Percentiles rank a stretch among this genome's conserved stretches.
phyloP scores from a whole-genome alignment of 2,888 invertebrate genomes.

The Tridacna gigas region DNA sequence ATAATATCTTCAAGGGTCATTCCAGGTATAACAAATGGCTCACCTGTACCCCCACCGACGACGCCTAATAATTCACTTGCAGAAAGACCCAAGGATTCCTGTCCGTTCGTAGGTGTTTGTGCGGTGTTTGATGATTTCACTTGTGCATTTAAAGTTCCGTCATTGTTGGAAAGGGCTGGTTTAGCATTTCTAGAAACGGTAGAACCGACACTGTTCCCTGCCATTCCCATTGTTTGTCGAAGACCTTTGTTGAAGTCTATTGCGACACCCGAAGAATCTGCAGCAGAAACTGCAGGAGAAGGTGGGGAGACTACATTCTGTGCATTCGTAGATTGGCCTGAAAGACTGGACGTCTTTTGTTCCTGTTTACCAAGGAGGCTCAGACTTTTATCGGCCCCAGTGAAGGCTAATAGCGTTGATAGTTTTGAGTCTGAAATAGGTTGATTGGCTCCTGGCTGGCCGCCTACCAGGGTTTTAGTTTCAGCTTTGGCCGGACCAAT shows the following conservation, averaged over 20 bases:
- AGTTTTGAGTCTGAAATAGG: conserved; percentile 2
- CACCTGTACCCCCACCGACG: not conserved
- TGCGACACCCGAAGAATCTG: not conserved
- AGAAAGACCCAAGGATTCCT: not conserved
- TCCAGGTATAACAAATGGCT: conserved; percentile 35
- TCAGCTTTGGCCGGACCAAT: conserved; percentile 14
- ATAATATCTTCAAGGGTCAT: conserved; percentile 51
- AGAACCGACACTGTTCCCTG: not conserved
- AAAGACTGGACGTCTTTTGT: not conserved
- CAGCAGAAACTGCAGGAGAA: not conserved
- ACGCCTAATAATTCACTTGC: conserved; percentile 6
- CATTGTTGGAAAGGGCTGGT: not conserved
- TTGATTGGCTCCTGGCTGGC: not conserved
- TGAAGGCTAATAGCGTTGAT: conserved; percentile 10
- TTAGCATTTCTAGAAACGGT: not conserved
- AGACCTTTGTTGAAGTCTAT: not conserved
- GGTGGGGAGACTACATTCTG: not conserved
- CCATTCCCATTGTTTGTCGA: not conserved
- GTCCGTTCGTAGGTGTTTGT: not conserved
- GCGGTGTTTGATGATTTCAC: not conserved
- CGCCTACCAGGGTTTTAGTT: not conserved
- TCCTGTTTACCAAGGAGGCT: not conserved
- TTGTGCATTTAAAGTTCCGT: not conserved
- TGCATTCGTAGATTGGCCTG: not conserved
- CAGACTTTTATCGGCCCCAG: not conserved